Evolutionary conservation across 2,797 vertebrate genomes (phyloP).

Genomic region (Pagetopsis macropterus): DNA sequence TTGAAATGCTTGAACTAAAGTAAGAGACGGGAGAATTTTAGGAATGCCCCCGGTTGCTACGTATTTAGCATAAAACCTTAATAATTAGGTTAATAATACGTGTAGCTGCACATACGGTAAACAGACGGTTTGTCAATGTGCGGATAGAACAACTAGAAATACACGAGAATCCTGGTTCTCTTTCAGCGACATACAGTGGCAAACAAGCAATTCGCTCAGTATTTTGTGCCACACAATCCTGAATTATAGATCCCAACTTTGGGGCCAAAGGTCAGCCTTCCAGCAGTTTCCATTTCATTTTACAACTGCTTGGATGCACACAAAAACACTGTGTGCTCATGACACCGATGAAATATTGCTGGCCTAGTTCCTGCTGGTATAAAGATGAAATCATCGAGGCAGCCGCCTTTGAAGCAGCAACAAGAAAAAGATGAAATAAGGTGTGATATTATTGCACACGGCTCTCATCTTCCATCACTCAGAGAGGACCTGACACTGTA

Average conservation of each 20-base stretch:
- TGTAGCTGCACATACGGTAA: neutral
- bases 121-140: neutral
- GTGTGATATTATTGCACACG: conserved; percentile 26
- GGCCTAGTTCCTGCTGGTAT: conserved; percentile 45
- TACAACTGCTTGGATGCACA: conserved; percentile 36
- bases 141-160: neutral
- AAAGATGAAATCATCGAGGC: conserved; percentile 62
- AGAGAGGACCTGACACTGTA: conserved; percentile 6
- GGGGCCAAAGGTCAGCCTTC: conserved; percentile 26
- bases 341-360: conserved; percentile 61
- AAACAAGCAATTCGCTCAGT: neutral
- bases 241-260: conserved; percentile 28
- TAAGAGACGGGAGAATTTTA: neutral
- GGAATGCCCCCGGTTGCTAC: neutral
- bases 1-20: neutral
- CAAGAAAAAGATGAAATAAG: conserved; percentile 21
- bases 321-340: conserved; percentile 38
- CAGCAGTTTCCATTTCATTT: conserved; percentile 32
- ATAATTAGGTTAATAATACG: neutral
- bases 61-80: conserved; percentile 1
- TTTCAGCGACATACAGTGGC: conserved; percentile 1
- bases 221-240: conserved; percentile 11
- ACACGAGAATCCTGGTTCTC: neutral
- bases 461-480: conserved; percentile 47
- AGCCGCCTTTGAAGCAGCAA: conserved; percentile 27